Evolutionary conservation across 2,797 vertebrate species (phyloP).

Genomic region (Nyctalus aviator): DNA sequence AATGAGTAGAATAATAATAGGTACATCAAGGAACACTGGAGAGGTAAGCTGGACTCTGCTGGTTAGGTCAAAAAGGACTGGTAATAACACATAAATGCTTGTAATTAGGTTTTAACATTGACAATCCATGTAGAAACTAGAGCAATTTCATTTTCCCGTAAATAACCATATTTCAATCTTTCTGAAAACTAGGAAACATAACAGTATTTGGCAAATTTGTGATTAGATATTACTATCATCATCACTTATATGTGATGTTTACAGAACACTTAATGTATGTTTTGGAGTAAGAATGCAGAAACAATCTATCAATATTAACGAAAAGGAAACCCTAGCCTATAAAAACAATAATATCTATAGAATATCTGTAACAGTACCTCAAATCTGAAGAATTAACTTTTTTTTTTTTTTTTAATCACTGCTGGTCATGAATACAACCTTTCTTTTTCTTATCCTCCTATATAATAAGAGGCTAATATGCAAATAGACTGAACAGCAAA

Average conservation of each 20-base stretch:
- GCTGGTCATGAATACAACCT: background rate
- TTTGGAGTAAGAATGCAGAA: background rate
- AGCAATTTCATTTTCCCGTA: background rate
- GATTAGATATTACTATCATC: background rate
- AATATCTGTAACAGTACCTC: background rate
- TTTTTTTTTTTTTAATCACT: background rate
- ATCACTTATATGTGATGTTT: constrained; percentile 10
- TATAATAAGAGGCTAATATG: too few relatives aligned
- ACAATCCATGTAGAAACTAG: background rate
- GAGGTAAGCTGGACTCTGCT: background rate
- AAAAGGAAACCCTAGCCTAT: background rate
- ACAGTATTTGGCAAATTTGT: background rate
- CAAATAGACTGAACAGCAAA: too few relatives aligned
- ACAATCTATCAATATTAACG: background rate
- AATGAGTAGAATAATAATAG: background rate
- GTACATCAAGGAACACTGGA: background rate
- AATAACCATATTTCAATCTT: background rate
- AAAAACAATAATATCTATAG: background rate
- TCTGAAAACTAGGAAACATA: background rate
- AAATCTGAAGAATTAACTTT: background rate
- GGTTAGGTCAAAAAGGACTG: background rate
- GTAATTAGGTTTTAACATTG: background rate
- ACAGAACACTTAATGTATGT: background rate
- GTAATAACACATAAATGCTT: background rate
- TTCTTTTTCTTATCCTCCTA: background rate